phyloP scores from a whole-genome alignment of 2,797 vertebrate species.

The Chaetophractus vellerosus region DNA sequence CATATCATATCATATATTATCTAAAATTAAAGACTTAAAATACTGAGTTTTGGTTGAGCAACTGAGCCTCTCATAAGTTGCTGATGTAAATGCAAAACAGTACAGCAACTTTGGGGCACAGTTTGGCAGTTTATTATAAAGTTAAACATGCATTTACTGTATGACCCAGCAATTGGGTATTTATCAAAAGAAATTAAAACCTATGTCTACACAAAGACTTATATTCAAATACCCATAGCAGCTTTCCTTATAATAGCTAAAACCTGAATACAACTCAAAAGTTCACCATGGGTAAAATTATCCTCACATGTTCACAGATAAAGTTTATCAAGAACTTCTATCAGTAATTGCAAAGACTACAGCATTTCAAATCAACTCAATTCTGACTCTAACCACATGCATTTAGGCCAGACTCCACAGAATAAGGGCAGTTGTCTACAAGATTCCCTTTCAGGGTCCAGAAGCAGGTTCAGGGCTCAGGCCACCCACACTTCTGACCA shows the following conservation, averaged over 20 bases:
- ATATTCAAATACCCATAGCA: not conserved
- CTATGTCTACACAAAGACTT: not conserved
- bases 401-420: too few species aligned
- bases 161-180: not conserved
- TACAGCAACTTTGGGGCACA: not conserved
- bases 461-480: too few species aligned
- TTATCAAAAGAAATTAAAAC: not conserved
- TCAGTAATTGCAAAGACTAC: too few species aligned
- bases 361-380: too few species aligned
- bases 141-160: not conserved
- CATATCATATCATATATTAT: too few species aligned
- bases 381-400: too few species aligned
- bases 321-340: too few species aligned
- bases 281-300: not conserved
- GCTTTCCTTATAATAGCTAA: not conserved
- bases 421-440: too few species aligned
- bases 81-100: not conserved
- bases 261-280: not conserved
- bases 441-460: too few species aligned
- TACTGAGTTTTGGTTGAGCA: not conserved
- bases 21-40: constrained; percentile 28
- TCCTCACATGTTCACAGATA: too few species aligned
- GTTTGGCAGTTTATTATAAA: not conserved
- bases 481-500: too few species aligned
- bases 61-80: not conserved